A percentile compares a stretch with the other conserved stretches of the same genome.
phyloP scores from a whole-genome alignment of 2,113 vertebrate species.

The Salvelinus namaycush region DNA sequence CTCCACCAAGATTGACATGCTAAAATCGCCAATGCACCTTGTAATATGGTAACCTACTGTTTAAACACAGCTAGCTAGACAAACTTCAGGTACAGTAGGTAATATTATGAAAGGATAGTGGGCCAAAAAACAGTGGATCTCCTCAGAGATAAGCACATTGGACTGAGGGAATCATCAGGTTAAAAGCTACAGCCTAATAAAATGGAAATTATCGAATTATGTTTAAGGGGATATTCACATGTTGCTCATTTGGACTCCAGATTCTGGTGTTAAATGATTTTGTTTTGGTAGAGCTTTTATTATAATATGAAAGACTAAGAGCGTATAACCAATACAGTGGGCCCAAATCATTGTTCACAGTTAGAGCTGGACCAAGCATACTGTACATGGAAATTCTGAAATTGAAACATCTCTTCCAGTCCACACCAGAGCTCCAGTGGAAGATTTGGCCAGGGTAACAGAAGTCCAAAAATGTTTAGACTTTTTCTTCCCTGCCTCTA shows the following conservation, averaged over 20 bases:
- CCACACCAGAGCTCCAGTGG: not conserved
- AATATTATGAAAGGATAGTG: slow-evolving; percentile 14
- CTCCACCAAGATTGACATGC: too few species aligned
- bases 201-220: slow-evolving; percentile 61
- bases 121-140: not conserved
- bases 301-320: not conserved
- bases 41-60: not conserved
- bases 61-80: not conserved
- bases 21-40: too few species aligned
- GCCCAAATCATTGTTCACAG: not conserved
- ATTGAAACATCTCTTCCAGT: slow-evolving; percentile 11
- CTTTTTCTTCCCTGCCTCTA: slow-evolving; percentile 17
- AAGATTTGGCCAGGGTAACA: not conserved
- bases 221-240: slow-evolving; percentile 39
- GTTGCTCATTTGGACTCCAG: slow-evolving; percentile 41
- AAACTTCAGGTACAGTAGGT: not conserved
- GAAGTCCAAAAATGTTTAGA: too few species aligned
- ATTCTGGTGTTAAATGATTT: not conserved
- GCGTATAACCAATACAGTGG: not conserved
- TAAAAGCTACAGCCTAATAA: slow-evolving; percentile 51
- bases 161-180: slow-evolving; percentile 50
- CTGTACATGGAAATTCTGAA: slow-evolving; percentile 6
- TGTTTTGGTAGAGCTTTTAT: not conserved
- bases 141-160: slow-evolving; percentile 43
- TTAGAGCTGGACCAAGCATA: not conserved